Conservation (phyloP, 2,797 vertebrate species). For the Siniperca obscura region DNA sequence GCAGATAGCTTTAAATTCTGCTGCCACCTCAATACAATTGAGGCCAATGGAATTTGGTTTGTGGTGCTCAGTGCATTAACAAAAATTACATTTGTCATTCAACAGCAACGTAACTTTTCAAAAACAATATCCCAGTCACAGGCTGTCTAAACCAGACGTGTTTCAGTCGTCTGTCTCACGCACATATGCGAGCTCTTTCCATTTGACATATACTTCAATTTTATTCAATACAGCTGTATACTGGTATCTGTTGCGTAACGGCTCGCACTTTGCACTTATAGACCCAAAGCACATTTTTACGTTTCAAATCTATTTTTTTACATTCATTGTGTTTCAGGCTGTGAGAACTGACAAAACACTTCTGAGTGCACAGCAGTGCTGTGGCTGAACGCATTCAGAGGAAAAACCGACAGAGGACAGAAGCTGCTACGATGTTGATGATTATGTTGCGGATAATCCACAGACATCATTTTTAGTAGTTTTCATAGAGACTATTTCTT, state of each 20-base stretch:
- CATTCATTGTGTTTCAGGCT: background rate
- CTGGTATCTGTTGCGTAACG: background rate
- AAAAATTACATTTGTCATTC: conserved; percentile 34
- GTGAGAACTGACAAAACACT: background rate
- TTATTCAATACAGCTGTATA: conserved; percentile 38
- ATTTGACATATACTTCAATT: background rate
- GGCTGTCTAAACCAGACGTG: conserved; percentile 22
- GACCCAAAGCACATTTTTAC: background rate
- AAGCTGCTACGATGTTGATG: background rate
- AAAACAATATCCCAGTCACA: conserved; percentile 32
- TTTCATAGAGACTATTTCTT: conserved; percentile 26
- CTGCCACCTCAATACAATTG: conserved; percentile 16
- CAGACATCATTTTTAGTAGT: background rate
- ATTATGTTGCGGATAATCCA: conserved; percentile 6
- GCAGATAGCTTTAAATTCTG: conserved; percentile 38
- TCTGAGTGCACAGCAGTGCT: background rate
- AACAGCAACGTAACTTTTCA: conserved; percentile 28
- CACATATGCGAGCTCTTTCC: conserved; percentile 37
- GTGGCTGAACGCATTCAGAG: background rate
- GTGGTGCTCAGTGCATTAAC: conserved; percentile 17
- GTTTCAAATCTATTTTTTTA: background rate
- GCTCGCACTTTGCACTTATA: background rate
- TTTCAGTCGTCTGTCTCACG: conserved; percentile 11
- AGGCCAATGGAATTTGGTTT: conserved; percentile 37
- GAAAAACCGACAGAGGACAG: background rate